Evolutionary conservation across 2,113 vertebrate genomes (phyloP).

Genomic region (Eurystomus gularis): DNA sequence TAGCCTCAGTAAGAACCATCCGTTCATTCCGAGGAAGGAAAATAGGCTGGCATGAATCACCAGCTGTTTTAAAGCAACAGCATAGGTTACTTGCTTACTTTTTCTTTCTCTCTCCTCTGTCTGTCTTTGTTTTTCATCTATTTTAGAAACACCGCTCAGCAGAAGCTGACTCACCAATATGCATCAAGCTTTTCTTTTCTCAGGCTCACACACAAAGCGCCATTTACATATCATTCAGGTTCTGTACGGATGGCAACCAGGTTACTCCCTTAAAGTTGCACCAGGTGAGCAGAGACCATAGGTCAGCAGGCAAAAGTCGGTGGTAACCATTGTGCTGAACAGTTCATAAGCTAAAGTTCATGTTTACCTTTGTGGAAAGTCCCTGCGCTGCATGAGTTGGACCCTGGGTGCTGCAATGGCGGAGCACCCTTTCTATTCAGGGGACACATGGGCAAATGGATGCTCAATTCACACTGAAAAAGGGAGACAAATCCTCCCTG

Average conservation of each 20-base stretch:
- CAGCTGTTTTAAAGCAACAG: not conserved
- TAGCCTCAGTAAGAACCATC: not conserved
- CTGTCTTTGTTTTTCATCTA: not conserved
- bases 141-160: not conserved
- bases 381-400: not conserved
- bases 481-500: not conserved
- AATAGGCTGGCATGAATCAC: not conserved
- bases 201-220: not conserved
- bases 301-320: not conserved
- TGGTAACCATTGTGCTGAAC: not conserved
- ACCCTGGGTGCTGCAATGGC: not conserved
- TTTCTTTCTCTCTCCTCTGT: not conserved
- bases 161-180: not conserved
- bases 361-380: conserved; percentile 30
- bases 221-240: not conserved
- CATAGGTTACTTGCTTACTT: not conserved
- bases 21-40: not conserved
- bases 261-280: not conserved
- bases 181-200: not conserved
- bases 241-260: not conserved
- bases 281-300: not conserved
- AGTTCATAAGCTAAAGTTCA: conserved; percentile 14
- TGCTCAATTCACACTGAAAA: not conserved
- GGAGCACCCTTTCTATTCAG: not conserved
- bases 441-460: not conserved